Evolutionary conservation across 2,113 vertebrate species (phyloP).

Genomic region (Alethe diademata): DNA sequence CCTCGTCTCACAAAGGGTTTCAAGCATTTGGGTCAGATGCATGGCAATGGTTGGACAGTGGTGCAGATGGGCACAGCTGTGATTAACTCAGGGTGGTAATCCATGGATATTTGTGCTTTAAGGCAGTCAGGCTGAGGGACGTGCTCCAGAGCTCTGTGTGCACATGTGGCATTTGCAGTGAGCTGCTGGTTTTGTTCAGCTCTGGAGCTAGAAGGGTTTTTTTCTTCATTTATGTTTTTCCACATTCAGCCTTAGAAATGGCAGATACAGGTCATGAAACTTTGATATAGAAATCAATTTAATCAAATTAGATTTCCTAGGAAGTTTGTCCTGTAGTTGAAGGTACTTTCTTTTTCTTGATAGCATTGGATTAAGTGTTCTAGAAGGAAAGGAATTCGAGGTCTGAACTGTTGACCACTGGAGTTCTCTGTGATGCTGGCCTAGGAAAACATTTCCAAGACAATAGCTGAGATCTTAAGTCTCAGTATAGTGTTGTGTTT

Average conservation of each 20-base stretch:
- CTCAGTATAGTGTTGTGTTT: neutral
- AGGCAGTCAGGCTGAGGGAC: neutral
- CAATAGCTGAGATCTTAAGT: neutral
- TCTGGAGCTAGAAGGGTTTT: neutral
- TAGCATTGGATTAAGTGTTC: neutral
- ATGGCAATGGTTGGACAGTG: neutral
- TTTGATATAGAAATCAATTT: neutral
- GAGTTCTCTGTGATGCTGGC: neutral
- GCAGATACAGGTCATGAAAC: neutral
- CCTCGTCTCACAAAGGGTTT: neutral
- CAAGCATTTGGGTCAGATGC: neutral
- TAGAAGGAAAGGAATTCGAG: neutral
- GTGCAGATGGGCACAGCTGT: neutral
- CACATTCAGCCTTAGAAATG: neutral
- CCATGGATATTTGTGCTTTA: neutral
- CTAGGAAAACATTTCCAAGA: neutral
- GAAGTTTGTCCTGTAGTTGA: neutral
- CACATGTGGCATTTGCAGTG: accelerated
- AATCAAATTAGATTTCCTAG: neutral
- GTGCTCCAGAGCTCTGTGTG: neutral
- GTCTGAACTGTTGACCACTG: neutral
- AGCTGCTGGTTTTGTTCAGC: neutral
- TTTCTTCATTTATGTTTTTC: neutral
- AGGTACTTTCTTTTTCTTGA: neutral
- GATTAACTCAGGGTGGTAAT: neutral